These are phyloP conservation scores for Agriopis aurantiaria DNA, from an alignment of 2,888 invertebrate species.

Conservation along the genomic window DNA sequence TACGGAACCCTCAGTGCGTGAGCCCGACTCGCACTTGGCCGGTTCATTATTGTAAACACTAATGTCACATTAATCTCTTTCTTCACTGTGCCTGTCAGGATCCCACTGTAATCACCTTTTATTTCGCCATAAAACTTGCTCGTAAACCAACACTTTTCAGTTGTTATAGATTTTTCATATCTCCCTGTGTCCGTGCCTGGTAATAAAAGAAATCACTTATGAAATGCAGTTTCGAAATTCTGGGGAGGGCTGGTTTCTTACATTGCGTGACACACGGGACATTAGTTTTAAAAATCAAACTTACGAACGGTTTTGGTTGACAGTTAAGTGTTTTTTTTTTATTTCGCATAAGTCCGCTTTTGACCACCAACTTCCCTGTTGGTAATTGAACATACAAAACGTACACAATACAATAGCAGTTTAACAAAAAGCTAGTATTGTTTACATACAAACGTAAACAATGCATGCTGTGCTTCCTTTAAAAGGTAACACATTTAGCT, in stretches of 20 bases:
- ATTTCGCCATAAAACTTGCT: constrained; percentile 72
- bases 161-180: constrained; percentile 76
- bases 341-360: too few relatives aligned
- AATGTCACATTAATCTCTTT: constrained; percentile 21
- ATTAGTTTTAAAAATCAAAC: constrained; percentile 5
- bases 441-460: too few relatives aligned
- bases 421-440: too few relatives aligned
- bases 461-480: too few relatives aligned
- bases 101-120: constrained; percentile 76
- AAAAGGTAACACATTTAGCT: too few relatives aligned
- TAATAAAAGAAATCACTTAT: constrained; percentile 85
- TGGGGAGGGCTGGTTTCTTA: constrained; percentile 61
- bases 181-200: constrained; percentile 73
- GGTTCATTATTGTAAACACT: background rate
- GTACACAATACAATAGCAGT: too few relatives aligned
- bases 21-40: too few relatives aligned
- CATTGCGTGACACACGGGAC: constrained; percentile 60
- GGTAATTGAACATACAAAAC: too few relatives aligned
- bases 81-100: constrained; percentile 48
- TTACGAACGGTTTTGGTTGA: background rate
- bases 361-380: too few relatives aligned
- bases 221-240: constrained; percentile 70
- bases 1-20: too few relatives aligned
- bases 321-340: background rate
- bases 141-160: constrained; percentile 80